phyloP scores from a whole-genome alignment of 2,797 vertebrate genomes.

The Sebastiscus tertius region DNA sequence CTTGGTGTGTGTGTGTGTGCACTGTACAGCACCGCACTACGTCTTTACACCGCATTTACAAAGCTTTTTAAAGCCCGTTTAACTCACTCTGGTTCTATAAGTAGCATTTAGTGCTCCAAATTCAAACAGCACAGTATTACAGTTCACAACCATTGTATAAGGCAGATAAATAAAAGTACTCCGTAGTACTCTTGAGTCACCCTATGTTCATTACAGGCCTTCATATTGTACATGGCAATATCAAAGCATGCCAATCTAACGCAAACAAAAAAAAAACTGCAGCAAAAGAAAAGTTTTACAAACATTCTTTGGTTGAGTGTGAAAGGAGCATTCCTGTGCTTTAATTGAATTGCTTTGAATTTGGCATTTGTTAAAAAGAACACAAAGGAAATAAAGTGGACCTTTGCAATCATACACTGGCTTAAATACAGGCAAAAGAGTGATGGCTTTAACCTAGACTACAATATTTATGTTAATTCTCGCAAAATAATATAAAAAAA shows the following conservation, averaged over 20 bases:
- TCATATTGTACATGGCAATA: conserved; percentile 47
- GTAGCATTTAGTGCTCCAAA: conserved; percentile 66
- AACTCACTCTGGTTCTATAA: conserved; percentile 43
- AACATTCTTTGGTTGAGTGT: conserved; percentile 85
- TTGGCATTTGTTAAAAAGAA: conserved; percentile 67
- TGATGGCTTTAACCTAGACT: conserved; percentile 69
- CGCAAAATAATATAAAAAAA: conserved; percentile 76
- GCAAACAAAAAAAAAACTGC: conserved; percentile 9
- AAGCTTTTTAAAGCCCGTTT: conserved; percentile 50
- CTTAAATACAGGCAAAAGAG: conserved; percentile 81
- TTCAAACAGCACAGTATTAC: conserved; percentile 85
- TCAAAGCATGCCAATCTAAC: conserved; percentile 68
- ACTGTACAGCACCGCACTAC: conserved; percentile 60
- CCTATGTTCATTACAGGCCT: conserved; percentile 53
- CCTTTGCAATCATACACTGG: conserved; percentile 61
- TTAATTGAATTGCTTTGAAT: conserved; percentile 74
- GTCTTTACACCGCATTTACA: conserved; percentile 69
- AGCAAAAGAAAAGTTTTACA: conserved; percentile 61
- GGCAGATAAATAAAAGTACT: conserved; percentile 72
- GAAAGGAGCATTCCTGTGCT: conserved; percentile 82
- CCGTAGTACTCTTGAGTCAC: conserved; percentile 41
- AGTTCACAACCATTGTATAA: conserved; percentile 86
- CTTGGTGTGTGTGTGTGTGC: conserved; percentile 36
- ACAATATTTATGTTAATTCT: conserved; percentile 60
- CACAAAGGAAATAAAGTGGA: conserved; percentile 58